Evolutionary conservation across 2,113 vertebrate species (phyloP).

Genomic region (Hydrochoerus hydrochaeris): DNA sequence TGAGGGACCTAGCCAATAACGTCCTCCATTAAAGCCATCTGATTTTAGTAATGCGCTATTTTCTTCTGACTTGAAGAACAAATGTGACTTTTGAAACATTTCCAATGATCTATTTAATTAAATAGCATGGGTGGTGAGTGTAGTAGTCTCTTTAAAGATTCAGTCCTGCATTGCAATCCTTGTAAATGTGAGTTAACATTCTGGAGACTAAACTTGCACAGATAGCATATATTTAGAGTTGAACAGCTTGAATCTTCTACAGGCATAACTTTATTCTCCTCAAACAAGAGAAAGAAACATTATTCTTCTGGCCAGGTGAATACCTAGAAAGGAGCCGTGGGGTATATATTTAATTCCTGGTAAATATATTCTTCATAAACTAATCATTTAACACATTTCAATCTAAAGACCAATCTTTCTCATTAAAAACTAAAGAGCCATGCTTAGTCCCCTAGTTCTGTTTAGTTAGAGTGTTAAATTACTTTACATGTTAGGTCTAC

Average conservation of each 20-base stretch:
- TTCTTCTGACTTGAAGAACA: slow-evolving; percentile 19
- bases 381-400: slow-evolving; percentile 57
- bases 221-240: slow-evolving; percentile 1
- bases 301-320: slow-evolving; percentile 49
- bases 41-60: slow-evolving; percentile 9
- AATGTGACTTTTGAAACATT: slow-evolving; percentile 52
- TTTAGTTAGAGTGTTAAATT: slow-evolving; percentile 67
- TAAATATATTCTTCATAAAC: slow-evolving; percentile 12
- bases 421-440: slow-evolving; percentile 23
- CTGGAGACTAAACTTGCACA: slow-evolving; percentile 47
- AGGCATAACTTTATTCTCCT: neutral
- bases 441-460: neutral
- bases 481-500: slow-evolving; percentile 40
- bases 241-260: slow-evolving; percentile 48
- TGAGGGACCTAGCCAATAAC: neutral
- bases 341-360: neutral
- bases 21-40: neutral
- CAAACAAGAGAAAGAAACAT: slow-evolving; percentile 47
- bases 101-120: slow-evolving; percentile 38
- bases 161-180: neutral
- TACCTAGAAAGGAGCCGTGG: slow-evolving; percentile 17
- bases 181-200: slow-evolving; percentile 63
- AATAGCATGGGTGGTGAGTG: neutral
- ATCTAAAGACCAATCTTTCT: slow-evolving; percentile 30
- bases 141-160: slow-evolving; percentile 56